Evolutionary conservation across 2,888 invertebrate species (phyloP).

Genomic region (Drosophila longiperda): DNA sequence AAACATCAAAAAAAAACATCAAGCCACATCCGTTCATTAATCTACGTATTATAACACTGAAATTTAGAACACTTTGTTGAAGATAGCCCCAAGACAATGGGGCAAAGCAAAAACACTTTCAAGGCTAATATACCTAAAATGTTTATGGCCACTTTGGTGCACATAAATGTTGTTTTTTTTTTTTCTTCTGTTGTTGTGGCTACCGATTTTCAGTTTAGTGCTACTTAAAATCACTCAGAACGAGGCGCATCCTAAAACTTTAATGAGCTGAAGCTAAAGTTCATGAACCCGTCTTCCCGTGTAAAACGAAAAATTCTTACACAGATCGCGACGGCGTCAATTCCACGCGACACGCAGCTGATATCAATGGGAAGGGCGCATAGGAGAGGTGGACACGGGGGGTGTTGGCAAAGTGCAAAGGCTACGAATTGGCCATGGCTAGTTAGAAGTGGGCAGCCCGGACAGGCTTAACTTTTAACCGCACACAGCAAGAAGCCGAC

Average conservation of each 20-base stretch:
- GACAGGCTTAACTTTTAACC: conserved; percentile 77
- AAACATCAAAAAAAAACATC: background rate
- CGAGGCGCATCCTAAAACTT: conserved; percentile 58
- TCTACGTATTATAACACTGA: conserved; percentile 9
- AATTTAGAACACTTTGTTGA: conserved; percentile 23
- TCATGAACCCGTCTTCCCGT: conserved; percentile 63
- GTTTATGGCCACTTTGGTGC: conserved; percentile 58
- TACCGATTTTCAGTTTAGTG: conserved; percentile 59
- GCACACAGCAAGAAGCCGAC: conserved; percentile 60
- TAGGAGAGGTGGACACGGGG: conserved; percentile 10
- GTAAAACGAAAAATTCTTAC: conserved; percentile 44
- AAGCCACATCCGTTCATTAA: conserved; percentile 32
- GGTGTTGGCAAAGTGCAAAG: background rate
- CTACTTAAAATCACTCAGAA: conserved; percentile 62
- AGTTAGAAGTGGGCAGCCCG: conserved; percentile 50
- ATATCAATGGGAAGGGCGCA: conserved; percentile 28
- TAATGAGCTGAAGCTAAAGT: conserved; percentile 63
- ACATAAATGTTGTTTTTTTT: conserved; percentile 54
- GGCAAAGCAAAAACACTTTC: conserved; percentile 29
- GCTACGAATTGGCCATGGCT: conserved; percentile 38
- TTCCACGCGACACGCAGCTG: conserved; percentile 64
- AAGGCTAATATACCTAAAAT: conserved; percentile 45
- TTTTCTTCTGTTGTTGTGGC: conserved; percentile 48
- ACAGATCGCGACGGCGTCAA: conserved; percentile 63
- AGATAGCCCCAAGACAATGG: conserved; percentile 31